Base-by-base conservation (phyloP, 1,140 invertebrate species). In the Conopomorpha cramerella region DNA sequence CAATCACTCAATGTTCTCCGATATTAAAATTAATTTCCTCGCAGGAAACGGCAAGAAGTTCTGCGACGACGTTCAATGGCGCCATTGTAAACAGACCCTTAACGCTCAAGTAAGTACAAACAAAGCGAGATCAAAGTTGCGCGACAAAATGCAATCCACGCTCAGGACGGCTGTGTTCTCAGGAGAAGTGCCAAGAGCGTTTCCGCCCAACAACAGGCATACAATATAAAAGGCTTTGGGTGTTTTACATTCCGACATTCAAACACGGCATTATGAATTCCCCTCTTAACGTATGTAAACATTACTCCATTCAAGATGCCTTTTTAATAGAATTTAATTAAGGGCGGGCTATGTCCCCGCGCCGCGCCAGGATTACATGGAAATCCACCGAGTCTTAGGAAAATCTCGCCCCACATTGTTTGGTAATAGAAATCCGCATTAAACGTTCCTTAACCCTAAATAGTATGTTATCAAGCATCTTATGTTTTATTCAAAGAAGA, bases 401-500 rank as follows among this genome's bases (percentile, higher is more conserved):
- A 39, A 52, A 53, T 48, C 36, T 41, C n/a, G 38, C 39, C 47
- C 45, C 46, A 45, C 56, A 61, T 57, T 53, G 51, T 45, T 49
- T 44, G 38, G 41, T 65, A 65, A 63, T 62, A 56, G 49, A 65
- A 71, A 57, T 49, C 51, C 43, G 55, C 60, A 72, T 72, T 64
- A 66, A 63, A 57, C 58, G 55, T 57, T 54, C 55, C 45, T 63
- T 67, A 68, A 58, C 56, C 59, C 55, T 54, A 58, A n/a, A 56
- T 62, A 65, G 53, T 62, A 55, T 50, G 55, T 52, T 64, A 70
- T 63, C 61, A 51, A 55, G 49, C 45, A 64, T 63, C 64, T 68
- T 66, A 73, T 70, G 68, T 70, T 54, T 73, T 73, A 73, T 73
- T 73, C 68, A 73, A 48, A 50, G 38, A 54, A 62, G 57, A 70